Base-by-base conservation (phyloP, 1,140 invertebrate genomes). In the Heliconius congener region DNA sequence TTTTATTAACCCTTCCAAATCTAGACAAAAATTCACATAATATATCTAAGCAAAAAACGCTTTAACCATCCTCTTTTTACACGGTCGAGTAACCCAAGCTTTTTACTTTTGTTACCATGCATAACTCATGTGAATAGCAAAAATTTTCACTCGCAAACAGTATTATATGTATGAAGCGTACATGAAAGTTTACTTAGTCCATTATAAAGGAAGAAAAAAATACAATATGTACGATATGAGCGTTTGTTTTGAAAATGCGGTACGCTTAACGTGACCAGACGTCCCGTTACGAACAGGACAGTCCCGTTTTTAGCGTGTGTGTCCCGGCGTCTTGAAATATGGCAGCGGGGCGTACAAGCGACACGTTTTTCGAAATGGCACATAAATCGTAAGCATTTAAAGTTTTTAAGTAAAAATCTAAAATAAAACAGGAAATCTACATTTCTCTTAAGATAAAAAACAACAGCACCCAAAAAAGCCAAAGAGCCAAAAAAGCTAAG, bases 21-120 rank as follows among this genome's bases (percentile, higher is more conserved):
- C 1, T 1, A 3, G 27, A 4, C 23, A 66, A 37, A 37, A 37
- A 37, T n/a, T n/a, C 27, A 30, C 30, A 19, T 46, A 46, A 46
- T 46, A 46, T 66, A 1, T 66, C n/a, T 27, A 66, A 1, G 18
- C 18, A 23, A 23, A 66, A 66, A 66, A 5, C 19, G n/a, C 9
- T 60, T 27, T 60, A 60, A 9, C 8, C 57, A 60, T 71, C 70
- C 70, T 71, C 70, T n/a, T 77, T 70, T 77, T 46, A 77, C 70
- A 71, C 66, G 18, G 70, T 66, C 13, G 60, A 13, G 60, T 66
- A 66, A 66, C 27, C 23, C 60, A 16, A 66, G 60, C 60, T 66
- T 66, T 66, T 66, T 66, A 66, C 60, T 66, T 66, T 66, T 66
- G 60, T 66, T 66, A 66, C 4, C 9, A 27, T 66, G 60, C 60